Percentiles rank a stretch among this genome's conserved stretches.
phyloP scores from a whole-genome alignment of 2,888 invertebrate genomes.

The Gastracanthus pulcherrimus region DNA sequence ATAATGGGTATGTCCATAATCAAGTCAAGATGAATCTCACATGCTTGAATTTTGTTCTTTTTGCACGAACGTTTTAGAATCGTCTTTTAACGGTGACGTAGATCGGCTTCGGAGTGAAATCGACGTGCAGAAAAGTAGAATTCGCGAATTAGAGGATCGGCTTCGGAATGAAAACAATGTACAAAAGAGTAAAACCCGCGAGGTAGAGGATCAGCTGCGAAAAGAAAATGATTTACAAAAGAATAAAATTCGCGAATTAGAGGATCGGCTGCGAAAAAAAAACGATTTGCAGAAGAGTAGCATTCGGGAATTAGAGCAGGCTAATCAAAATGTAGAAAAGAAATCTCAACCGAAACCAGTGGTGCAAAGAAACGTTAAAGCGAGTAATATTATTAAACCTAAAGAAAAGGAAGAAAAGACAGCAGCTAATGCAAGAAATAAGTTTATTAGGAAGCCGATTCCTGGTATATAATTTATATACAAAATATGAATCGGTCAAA shows the following conservation, averaged over 20 bases:
- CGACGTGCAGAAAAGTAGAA: conserved; percentile 59
- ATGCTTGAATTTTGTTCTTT: conserved; percentile 4
- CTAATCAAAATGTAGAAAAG: conserved; percentile 18
- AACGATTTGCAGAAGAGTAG: conserved; percentile 65
- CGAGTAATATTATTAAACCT: conserved; percentile 4
- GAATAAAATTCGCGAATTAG: conserved; percentile 3
- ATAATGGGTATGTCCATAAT: conserved; percentile 78
- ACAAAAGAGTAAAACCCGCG: background rate
- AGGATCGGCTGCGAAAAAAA: conserved; percentile 74
- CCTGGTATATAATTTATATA: conserved; percentile 22
- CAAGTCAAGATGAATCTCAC: no score
- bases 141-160: conserved; percentile 62
- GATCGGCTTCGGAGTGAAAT: conserved; percentile 75
- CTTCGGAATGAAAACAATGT: conserved; percentile 76
- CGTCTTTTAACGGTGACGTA: conserved; percentile 79
- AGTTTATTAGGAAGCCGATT: conserved; percentile 2
- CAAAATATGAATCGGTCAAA: background rate
- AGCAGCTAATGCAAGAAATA: conserved; percentile 35
- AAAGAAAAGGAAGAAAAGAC: conserved; percentile 44
- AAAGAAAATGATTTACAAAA: conserved; percentile 72
- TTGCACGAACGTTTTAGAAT: conserved; percentile 74
- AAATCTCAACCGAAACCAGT: conserved; percentile 1
- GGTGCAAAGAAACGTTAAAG: conserved; percentile 3
- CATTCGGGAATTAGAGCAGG: conserved; percentile 8
- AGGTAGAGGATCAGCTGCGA: conserved; percentile 72